These are phyloP conservation scores for Ditylenchus weischeri DNA, from an alignment of 2,888 invertebrate genomes.

Conservation along the genomic window DNA sequence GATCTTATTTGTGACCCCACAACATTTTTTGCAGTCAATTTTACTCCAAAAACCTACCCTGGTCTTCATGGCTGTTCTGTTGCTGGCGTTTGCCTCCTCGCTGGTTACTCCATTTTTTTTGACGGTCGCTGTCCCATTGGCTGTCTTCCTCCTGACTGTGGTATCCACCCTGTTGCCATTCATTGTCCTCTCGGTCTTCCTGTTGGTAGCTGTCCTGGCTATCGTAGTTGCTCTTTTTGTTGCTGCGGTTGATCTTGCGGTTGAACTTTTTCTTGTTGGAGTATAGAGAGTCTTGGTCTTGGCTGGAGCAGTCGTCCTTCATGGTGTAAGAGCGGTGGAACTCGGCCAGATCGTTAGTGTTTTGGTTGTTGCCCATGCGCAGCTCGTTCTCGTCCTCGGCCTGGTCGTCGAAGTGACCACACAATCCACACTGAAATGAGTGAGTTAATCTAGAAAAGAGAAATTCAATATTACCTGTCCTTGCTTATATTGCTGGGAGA, in stretches of 20 bases:
- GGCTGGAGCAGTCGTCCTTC: slow-evolving; percentile 15
- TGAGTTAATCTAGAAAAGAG: neutral
- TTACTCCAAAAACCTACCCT: neutral
- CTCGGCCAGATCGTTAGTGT: slow-evolving; percentile 38
- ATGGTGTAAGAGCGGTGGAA: slow-evolving; percentile 52
- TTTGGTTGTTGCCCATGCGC: slow-evolving; percentile 41
- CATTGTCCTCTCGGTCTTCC: slow-evolving; percentile 13
- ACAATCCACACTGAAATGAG: slow-evolving; percentile 51
- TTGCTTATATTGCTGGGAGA: slow-evolving; percentile 43
- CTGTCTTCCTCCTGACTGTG: slow-evolving; percentile 14
- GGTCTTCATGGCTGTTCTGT: neutral
- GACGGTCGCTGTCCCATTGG: neutral
- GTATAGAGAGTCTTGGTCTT: slow-evolving; percentile 15
- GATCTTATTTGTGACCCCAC: too few species aligned
- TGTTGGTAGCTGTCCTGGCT: neutral
- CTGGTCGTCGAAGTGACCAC: slow-evolving; percentile 55
- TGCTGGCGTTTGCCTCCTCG: slow-evolving; percentile 1
- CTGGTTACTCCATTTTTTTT: slow-evolving; percentile 1
- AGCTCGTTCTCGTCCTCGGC: slow-evolving; percentile 34
- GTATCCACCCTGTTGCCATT: slow-evolving; percentile 21
- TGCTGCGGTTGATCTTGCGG: slow-evolving; percentile 3
- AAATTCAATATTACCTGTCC: neutral
- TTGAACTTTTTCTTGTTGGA: slow-evolving; percentile 18
- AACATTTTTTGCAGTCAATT: neutral
- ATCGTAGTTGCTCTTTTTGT: slow-evolving; percentile 15